Evolutionary conservation across 2,113 vertebrate genomes (phyloP).

Genomic region (Eolophus roseicapilla): DNA sequence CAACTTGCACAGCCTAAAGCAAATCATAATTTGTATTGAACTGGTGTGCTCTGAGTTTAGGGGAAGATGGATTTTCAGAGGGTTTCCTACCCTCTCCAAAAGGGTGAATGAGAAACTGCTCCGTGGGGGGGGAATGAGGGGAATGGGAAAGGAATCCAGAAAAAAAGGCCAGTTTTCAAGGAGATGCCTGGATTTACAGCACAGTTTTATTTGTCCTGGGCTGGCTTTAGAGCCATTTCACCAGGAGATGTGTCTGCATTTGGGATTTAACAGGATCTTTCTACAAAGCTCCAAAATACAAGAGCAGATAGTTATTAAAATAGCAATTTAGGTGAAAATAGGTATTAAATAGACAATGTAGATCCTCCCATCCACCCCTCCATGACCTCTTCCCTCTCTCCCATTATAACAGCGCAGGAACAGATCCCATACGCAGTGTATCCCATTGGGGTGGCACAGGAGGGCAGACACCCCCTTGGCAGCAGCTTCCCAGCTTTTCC

Average conservation of each 20-base stretch:
- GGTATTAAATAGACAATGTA: neutral
- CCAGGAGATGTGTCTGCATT: neutral
- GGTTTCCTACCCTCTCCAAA: neutral
- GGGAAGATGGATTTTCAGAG: neutral
- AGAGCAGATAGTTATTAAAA: neutral
- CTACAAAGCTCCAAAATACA: neutral
- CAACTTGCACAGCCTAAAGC: slow-evolving; percentile 4
- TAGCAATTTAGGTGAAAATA: neutral
- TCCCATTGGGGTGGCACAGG: fast-evolving
- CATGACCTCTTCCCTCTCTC: neutral
- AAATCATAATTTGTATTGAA: neutral
- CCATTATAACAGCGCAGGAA: fast-evolving
- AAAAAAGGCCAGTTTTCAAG: neutral
- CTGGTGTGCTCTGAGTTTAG: neutral
- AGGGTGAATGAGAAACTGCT: neutral
- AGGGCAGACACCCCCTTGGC: neutral
- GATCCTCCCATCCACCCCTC: neutral
- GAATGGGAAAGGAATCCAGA: neutral
- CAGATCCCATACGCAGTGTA: neutral
- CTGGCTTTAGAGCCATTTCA: neutral
- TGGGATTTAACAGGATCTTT: neutral
- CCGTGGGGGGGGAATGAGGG: neutral
- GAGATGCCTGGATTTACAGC: neutral
- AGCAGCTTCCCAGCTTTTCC: neutral
- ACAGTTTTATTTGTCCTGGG: neutral